phyloP scores from a whole-genome alignment of 2,888 invertebrate genomes.

The Caenorhabditis sp. region DNA sequence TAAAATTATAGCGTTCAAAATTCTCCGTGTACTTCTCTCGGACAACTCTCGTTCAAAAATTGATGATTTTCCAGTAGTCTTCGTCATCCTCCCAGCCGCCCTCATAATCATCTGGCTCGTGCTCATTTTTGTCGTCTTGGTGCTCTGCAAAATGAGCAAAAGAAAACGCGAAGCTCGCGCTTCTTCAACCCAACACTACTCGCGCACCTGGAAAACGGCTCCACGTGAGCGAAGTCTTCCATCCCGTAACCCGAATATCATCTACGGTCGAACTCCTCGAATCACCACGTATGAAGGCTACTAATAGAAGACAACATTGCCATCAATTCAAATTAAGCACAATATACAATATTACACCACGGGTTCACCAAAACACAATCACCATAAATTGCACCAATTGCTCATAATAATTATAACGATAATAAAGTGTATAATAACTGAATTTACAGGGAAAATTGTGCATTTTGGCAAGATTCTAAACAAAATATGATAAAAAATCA shows the following conservation, averaged over 20 bases:
- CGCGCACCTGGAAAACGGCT: constrained; percentile 19
- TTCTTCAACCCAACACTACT: constrained; percentile 17
- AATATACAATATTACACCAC: neutral
- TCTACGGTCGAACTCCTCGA: constrained; percentile 34
- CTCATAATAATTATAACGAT: no score
- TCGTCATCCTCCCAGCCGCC: constrained; percentile 38
- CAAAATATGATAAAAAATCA: no score
- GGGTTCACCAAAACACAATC: neutral
- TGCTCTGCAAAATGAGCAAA: constrained; percentile 43
- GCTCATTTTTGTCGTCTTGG: constrained; percentile 46
- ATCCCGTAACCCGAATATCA: constrained; percentile 28
- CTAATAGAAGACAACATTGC: neutral
- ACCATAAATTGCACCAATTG: neutral
- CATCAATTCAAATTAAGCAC: neutral
- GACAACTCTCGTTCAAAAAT: neutral
- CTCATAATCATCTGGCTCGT: constrained; percentile 54
- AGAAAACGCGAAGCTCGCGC: constrained; percentile 20
- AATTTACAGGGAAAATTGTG: no score
- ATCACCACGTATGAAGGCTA: constrained; percentile 41
- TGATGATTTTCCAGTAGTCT: constrained; percentile 56
- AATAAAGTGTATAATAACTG: no score
- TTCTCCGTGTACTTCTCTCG: neutral
- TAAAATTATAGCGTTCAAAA: no score
- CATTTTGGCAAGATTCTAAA: no score
- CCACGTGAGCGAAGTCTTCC: constrained; percentile 3